Percentiles rank a stretch among this genome's conserved stretches.
Evolutionary conservation across 2,797 vertebrate species (phyloP).

Genomic region (Lacerta viridis): DNA sequence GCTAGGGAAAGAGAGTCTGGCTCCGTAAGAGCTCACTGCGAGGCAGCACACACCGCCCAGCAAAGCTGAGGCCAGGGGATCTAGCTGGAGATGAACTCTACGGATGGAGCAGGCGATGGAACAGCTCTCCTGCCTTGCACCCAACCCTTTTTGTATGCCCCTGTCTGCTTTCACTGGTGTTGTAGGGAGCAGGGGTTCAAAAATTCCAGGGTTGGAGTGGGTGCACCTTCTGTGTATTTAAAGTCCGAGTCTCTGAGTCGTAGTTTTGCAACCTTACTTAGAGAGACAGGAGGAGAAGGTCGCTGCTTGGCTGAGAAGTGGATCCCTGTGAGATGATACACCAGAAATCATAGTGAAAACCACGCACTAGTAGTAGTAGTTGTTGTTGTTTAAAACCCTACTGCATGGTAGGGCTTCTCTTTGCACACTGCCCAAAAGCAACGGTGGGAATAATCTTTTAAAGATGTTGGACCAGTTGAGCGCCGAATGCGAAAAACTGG

Average conservation of each 20-base stretch:
- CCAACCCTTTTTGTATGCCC: too few species aligned
- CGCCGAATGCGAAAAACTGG: neutral
- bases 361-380: neutral
- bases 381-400: neutral
- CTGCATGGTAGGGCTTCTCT: fast-evolving
- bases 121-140: neutral
- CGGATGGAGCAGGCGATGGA: neutral
- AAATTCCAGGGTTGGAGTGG: neutral
- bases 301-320: neutral
- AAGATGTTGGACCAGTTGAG: constrained; percentile 26
- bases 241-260: too few species aligned
- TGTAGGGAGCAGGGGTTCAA: neutral
- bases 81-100: neutral
- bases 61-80: neutral
- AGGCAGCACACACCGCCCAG: neutral
- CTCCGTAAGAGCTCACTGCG: neutral
- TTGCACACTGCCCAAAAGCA: constrained; percentile 7
- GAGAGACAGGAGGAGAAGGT: neutral
- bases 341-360: neutral
- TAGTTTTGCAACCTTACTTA: neutral
- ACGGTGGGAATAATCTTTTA: neutral
- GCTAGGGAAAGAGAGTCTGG: neutral
- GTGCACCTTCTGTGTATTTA: neutral
- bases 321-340: neutral
- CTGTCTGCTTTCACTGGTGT: neutral